Base-by-base conservation (phyloP, 2,797 vertebrate genomes). In the Hybognathus amarus region DNA sequence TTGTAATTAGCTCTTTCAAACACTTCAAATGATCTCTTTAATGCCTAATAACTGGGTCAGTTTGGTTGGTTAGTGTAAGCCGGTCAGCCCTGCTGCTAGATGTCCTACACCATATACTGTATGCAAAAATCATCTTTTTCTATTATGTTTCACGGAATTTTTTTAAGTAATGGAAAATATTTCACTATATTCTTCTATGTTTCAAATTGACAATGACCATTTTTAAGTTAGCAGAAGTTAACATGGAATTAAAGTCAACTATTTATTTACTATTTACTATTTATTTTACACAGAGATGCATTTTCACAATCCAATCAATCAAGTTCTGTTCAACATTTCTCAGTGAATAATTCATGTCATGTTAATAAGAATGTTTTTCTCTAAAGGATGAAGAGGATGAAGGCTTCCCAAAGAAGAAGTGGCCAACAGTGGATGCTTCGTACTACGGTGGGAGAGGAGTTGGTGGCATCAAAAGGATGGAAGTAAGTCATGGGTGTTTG, bases 391-490 rank as follows among this genome's bases (percentile, higher is more conserved):
- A 99, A 81, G 96, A 96, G 0, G 97, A 99, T 2, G 97, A 98
- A 2, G 97, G 96, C 3, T 95, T 95, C 83, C 97, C 96, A 0
- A 98, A 97, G 92, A 99, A 98, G 90, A 97, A 97, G 83, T 99
- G 98, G 98, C 98, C 98, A 1, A 99, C 96, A 0, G 98, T 99
- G 2, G 98, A 99, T 1, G 98, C 98, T 7, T 99, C 98, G 0
- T 99, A 99, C 83, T 99, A 99, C 0, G 98, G 98, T 0, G 98
- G 98, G 2, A 93, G 98, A 84, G 98, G 98, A 3, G 97, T 98
- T 0, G 98, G 98, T 0, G 98, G 98, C 87, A 99, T 99, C 89
- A 99, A 99, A 88, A 93, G 98, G 73, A 99, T 99, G 98, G 98
- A 99, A 95, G 98, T 99, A 83, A 87, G 66, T n/a, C 45, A 76